Evolutionary conservation across 2,888 invertebrate genomes (phyloP).

Genomic region (Taphrorychus bicolor): DNA sequence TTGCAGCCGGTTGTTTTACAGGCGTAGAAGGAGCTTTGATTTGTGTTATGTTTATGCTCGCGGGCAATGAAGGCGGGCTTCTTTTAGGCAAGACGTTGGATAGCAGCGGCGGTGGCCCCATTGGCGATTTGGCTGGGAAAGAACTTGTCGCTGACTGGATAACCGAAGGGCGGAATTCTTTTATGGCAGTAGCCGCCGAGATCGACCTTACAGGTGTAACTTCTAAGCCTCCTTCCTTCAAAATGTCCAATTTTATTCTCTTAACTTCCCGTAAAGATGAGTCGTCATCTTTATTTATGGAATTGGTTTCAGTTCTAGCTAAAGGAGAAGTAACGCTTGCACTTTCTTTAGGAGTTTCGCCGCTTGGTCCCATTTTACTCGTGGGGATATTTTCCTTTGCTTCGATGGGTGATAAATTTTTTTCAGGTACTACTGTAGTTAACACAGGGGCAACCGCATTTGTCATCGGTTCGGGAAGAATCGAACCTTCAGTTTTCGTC

Average conservation of each 20-base stretch:
- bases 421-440: conserved; percentile 57
- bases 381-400: conserved; percentile 66
- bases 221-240: conserved; percentile 77
- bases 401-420: conserved; percentile 59
- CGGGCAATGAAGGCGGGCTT: conserved; percentile 61
- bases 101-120: conserved; percentile 51
- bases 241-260: conserved; percentile 74
- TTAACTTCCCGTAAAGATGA: conserved; percentile 61
- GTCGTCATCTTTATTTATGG: conserved; percentile 44
- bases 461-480: conserved; percentile 53
- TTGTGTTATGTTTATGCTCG: conserved; percentile 43
- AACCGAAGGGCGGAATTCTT: conserved; percentile 54
- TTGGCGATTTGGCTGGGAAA: conserved; percentile 42
- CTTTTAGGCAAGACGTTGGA: conserved; percentile 52
- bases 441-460: conserved; percentile 58
- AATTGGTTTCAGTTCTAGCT: conserved; percentile 62
- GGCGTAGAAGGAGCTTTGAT: conserved; percentile 41
- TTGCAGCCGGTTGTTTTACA: conserved; percentile 27
- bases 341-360: conserved; percentile 34
- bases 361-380: neutral
- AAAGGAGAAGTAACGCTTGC: conserved; percentile 67
- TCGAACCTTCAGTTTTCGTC: conserved; percentile 32
- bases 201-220: conserved; percentile 65
- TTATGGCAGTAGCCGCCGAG: conserved; percentile 49
- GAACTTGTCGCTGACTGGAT: conserved; percentile 50